Evolutionary conservation across 2,113 vertebrate genomes (phyloP).

Genomic region (Pelobates fuscus): DNA sequence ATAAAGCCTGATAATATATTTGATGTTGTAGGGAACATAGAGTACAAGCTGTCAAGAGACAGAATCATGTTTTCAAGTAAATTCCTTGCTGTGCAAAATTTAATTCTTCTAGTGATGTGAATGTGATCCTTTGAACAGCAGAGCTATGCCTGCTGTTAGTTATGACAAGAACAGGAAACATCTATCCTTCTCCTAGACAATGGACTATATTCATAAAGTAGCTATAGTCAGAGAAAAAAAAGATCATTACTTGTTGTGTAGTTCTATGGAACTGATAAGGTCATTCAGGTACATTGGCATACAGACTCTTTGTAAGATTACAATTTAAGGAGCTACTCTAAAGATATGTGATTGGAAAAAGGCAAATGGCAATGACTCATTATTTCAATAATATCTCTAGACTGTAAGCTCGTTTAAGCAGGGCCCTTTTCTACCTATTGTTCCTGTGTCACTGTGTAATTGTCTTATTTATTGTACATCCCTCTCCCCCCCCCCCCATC

Average conservation of each 20-base stretch:
- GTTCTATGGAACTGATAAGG: neutral
- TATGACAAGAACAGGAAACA: constrained; percentile 14
- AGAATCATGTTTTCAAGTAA: constrained; percentile 15
- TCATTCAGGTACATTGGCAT: no score
- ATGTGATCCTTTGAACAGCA: neutral
- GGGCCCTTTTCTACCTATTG: no score
- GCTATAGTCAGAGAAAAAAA: neutral
- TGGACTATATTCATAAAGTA: constrained; percentile 12
- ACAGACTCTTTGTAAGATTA: no score
- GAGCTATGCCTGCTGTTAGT: constrained; percentile 3
- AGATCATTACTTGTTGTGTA: neutral
- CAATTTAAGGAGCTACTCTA: no score
- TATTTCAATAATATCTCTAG: no score
- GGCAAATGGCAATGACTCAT: no score
- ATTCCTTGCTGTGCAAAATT: constrained; percentile 21
- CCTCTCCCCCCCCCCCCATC: no score
- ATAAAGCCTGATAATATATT: constrained; percentile 33
- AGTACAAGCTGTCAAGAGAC: constrained; percentile 24
- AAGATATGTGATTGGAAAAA: no score
- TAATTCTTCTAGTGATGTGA: constrained; percentile 19
- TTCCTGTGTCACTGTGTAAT: no score
- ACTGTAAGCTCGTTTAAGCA: no score
- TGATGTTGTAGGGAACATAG: constrained; percentile 25
- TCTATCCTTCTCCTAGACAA: constrained; percentile 20
- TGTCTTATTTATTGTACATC: no score